phyloP scores from a whole-genome alignment of 2,888 invertebrate species.

The Heliconius cydno region DNA sequence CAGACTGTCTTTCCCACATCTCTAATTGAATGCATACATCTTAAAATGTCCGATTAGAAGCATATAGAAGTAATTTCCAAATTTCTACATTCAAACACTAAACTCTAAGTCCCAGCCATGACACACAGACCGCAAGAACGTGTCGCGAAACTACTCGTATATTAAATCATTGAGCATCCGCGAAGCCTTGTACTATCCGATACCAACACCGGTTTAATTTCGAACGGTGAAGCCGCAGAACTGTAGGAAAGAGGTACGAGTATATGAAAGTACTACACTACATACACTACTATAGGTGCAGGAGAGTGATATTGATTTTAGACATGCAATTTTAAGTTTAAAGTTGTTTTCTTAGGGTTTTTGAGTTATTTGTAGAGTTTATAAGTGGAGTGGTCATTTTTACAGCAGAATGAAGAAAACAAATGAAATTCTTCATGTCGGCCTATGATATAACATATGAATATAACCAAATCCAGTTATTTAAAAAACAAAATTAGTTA shows the following conservation, averaged over 20 bases:
- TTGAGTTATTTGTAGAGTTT: neutral
- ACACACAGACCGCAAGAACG: constrained; percentile 28
- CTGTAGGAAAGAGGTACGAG: constrained; percentile 46
- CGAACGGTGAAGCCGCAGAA: constrained; percentile 62
- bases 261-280: constrained; percentile 41
- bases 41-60: too few species aligned
- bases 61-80: too few species aligned
- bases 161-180: constrained; percentile 35
- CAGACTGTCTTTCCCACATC: too few species aligned
- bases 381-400: too few species aligned
- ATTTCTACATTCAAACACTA: too few species aligned
- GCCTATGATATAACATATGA: too few species aligned
- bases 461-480: too few species aligned
- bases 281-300: constrained; percentile 20
- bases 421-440: too few species aligned
- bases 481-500: too few species aligned
- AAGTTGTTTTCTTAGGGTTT: constrained; percentile 7
- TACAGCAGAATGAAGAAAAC: too few species aligned
- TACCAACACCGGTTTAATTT: constrained; percentile 60
- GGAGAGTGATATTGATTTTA: constrained; percentile 47
- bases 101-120: neutral
- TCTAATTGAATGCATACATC: too few species aligned
- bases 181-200: constrained; percentile 40
- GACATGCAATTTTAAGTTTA: neutral
- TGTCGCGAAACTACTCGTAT: constrained; percentile 22